Conservation (phyloP, 2,113 vertebrate genomes). For the Entelurus aequoreus region DNA sequence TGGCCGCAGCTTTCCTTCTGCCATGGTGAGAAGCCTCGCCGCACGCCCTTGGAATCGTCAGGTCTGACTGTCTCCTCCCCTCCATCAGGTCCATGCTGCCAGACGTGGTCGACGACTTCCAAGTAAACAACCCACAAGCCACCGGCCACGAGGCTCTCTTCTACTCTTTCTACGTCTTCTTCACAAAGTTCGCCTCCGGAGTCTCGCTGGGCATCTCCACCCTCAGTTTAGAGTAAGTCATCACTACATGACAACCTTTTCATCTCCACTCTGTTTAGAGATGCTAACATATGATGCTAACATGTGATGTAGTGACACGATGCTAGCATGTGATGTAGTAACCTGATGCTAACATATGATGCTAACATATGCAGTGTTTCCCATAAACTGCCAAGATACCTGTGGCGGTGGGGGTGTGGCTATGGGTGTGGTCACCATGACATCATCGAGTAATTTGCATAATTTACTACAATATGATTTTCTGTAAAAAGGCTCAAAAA, state of each 20-base stretch:
- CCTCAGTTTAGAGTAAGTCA: conserved; percentile 90
- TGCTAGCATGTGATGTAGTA: too few species aligned
- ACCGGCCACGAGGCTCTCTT: conserved; percentile 90
- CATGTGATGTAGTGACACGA: too few species aligned
- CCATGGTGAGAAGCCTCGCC: conserved; percentile 78
- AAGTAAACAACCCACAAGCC: conserved; percentile 80
- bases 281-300: too few species aligned
- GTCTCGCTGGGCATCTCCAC: conserved; percentile 94
- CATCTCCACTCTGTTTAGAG: neutral
- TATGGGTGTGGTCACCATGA: too few species aligned
- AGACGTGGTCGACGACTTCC: conserved; percentile 91
- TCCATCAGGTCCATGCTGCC: conserved; percentile 92
- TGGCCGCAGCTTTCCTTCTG: conserved; percentile 88
- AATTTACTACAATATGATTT: too few species aligned
- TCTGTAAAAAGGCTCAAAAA: too few species aligned
- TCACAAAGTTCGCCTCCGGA: conserved; percentile 95
- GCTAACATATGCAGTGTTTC: too few species aligned
- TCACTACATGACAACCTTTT: neutral
- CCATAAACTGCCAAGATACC: too few species aligned
- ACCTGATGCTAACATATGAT: too few species aligned
- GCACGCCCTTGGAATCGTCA: neutral
- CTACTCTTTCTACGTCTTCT: conserved; percentile 98
- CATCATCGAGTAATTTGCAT: too few species aligned
- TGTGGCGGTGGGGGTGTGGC: too few species aligned
- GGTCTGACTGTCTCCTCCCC: neutral